Evolutionary conservation across 2,113 vertebrate genomes (phyloP).

Genomic region (Brachyhypopomus occidentalis): DNA sequence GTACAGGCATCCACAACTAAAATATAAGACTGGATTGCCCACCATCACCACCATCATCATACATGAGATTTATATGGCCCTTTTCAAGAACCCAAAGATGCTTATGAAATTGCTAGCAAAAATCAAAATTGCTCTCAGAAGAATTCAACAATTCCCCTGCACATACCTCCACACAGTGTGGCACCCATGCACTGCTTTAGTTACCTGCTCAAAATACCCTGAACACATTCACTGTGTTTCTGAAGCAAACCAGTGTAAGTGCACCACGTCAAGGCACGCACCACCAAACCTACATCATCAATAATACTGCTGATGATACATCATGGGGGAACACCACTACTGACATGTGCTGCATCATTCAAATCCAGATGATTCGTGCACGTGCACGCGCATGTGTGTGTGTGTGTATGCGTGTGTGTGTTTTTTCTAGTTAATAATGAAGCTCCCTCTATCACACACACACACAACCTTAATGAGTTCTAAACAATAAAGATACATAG

Average conservation of each 20-base stretch:
- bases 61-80: no score
- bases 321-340: background rate
- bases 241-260: slow-evolving; percentile 21
- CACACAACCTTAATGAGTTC: slow-evolving; percentile 45
- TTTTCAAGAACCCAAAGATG: no score
- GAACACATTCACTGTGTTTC: slow-evolving; percentile 18
- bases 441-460: background rate
- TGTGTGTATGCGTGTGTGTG: slow-evolving; percentile 7
- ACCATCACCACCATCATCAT: no score
- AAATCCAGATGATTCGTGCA: background rate
- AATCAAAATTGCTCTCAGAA: no score
- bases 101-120: no score
- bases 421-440: slow-evolving; percentile 39
- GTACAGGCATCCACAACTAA: background rate
- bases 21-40: background rate
- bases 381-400: background rate
- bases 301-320: slow-evolving; percentile 14
- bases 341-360: slow-evolving; percentile 30
- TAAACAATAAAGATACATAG: slow-evolving; percentile 52
- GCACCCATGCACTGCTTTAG: background rate
- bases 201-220: background rate
- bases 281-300: background rate
- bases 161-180: background rate
- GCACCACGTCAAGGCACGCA: background rate
- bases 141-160: no score